phyloP scores from a whole-genome alignment of 2,888 invertebrate species.

The Alviniconcha strummeri region DNA sequence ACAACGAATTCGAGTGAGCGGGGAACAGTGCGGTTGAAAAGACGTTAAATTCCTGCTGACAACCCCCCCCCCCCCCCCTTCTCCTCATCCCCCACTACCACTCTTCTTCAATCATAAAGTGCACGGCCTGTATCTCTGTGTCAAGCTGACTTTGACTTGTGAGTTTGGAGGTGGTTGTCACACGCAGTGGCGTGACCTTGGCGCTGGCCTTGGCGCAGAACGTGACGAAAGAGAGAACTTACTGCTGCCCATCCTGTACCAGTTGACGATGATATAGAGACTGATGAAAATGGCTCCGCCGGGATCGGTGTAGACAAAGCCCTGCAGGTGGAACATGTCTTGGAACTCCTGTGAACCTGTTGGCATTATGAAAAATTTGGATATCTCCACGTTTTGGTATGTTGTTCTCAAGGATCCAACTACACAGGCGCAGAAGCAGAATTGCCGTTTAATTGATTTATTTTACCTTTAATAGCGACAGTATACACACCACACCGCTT shows the following conservation, averaged over 20 bases:
- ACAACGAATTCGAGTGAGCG: not conserved
- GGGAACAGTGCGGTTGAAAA: not conserved
- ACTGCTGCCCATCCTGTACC: constrained; percentile 74
- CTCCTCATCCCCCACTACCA: not conserved
- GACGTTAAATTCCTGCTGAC: not conserved
- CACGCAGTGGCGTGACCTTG: no score
- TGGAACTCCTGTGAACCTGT: constrained; percentile 53
- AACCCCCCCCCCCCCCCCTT: not conserved
- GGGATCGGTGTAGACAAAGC: constrained; percentile 73
- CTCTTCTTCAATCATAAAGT: not conserved
- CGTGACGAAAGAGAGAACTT: constrained; percentile 40
- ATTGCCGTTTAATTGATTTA: no score
- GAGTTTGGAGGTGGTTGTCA: no score
- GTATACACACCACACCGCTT: no score
- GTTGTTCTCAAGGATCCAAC: no score
- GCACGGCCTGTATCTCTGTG: not conserved
- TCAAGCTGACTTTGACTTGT: not conserved
- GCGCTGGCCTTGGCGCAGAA: no score
- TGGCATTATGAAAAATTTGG: no score
- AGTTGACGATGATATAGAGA: constrained; percentile 74
- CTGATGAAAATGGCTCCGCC: constrained; percentile 75
- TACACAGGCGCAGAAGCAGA: no score
- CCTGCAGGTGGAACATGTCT: constrained; percentile 29
- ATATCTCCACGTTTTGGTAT: no score
- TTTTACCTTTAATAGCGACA: no score